A percentile compares a stretch with the other conserved stretches of the same genome.
phyloP scores from a whole-genome alignment of 2,888 invertebrate species.

The Halocaridina rubra region DNA sequence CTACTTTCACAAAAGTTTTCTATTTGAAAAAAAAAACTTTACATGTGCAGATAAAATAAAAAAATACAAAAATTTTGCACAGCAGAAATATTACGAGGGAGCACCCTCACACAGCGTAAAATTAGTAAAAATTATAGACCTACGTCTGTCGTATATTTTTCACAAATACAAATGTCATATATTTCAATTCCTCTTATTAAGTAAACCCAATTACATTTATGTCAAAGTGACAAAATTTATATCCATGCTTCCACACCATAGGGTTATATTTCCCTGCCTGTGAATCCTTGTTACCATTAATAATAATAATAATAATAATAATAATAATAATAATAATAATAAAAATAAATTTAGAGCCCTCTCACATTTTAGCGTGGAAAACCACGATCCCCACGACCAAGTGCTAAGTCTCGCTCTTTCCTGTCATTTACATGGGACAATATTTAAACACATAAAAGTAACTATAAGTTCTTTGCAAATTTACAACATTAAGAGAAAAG shows the following conservation, averaged over 20 bases:
- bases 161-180: conserved; percentile 46
- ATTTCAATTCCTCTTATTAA: conserved; percentile 54
- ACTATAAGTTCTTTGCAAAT: too few species aligned
- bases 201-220: conserved; percentile 54
- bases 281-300: conserved; percentile 23
- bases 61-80: conserved; percentile 16
- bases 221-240: conserved; percentile 59
- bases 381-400: conserved; percentile 45
- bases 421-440: too few species aligned
- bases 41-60: not conserved
- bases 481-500: too few species aligned
- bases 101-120: conserved; percentile 51
- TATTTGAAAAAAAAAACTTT: not conserved
- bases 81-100: conserved; percentile 36
- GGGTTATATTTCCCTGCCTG: conserved; percentile 42
- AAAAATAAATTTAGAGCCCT: conserved; percentile 58
- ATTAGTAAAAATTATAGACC: conserved; percentile 61
- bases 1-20: not conserved
- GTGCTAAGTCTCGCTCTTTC: conserved; percentile 14
- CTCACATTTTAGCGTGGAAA: conserved; percentile 47
- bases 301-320: too few species aligned
- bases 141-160: conserved; percentile 57
- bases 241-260: conserved; percentile 57
- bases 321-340: too few species aligned
- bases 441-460: too few species aligned